These are phyloP conservation scores for Calyptommatus sinebrachiatus DNA, from an alignment of 2,113 vertebrate genomes.

Conservation along the genomic window DNA sequence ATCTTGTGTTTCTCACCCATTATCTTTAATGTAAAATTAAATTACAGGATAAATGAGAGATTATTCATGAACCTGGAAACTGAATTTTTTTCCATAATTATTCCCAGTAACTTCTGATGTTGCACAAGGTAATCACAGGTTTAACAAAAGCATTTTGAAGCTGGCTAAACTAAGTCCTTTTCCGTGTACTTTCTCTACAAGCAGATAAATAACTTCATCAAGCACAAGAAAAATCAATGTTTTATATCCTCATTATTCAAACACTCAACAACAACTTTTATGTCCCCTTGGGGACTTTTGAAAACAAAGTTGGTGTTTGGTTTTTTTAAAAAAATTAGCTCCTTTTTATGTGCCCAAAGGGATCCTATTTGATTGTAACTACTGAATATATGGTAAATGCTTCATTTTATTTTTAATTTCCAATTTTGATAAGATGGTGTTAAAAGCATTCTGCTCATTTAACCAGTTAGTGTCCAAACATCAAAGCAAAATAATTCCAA, in stretches of 20 bases:
- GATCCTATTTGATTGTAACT: constrained; percentile 56
- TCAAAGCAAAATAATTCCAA: constrained; percentile 40
- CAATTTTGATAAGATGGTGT: constrained; percentile 15
- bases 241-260: constrained; percentile 53
- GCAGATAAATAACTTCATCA: constrained; percentile 48
- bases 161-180: neutral
- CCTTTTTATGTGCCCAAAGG: constrained; percentile 39
- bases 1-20: neutral
- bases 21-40: neutral
- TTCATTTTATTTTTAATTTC: constrained; percentile 38
- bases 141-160: neutral
- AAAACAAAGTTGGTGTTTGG: constrained; percentile 27
- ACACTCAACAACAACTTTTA: constrained; percentile 53
- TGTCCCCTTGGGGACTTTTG: constrained; percentile 54
- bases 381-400: constrained; percentile 1
- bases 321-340: constrained; percentile 58
- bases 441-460: constrained; percentile 33
- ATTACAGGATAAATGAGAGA: neutral
- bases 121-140: neutral
- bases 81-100: neutral
- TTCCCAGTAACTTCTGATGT: neutral
- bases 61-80: neutral
- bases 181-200: constrained; percentile 45
- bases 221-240: constrained; percentile 48
- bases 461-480: constrained; percentile 30